Evolutionary conservation across 2,797 vertebrate genomes (phyloP).

Genomic region (Lycodopsis pacificus): DNA sequence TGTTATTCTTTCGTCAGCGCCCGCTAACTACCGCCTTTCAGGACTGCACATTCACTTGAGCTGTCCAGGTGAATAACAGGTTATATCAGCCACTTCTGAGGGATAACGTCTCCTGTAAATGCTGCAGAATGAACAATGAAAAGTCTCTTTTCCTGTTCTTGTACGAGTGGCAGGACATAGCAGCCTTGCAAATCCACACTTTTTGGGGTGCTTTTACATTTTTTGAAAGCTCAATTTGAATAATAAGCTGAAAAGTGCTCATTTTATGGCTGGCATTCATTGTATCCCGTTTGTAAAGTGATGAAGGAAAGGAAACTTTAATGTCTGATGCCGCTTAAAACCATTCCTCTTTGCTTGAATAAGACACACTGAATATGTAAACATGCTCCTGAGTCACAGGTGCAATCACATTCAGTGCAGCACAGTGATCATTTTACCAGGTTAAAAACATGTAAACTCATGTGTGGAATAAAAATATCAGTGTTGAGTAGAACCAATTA

Average conservation of each 20-base stretch:
- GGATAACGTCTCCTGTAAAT: conserved; percentile 27
- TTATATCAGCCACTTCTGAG: conserved; percentile 32
- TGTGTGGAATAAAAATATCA: conserved; percentile 42
- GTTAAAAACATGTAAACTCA: conserved; percentile 42
- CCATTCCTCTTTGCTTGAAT: conserved; percentile 9
- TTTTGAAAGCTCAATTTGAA: conserved; percentile 77
- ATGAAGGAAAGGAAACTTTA: conserved; percentile 38
- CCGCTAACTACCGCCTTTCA: conserved; percentile 41
- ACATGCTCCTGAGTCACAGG: conserved; percentile 27
- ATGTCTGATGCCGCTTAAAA: conserved; percentile 21
- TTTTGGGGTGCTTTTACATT: conserved; percentile 50
- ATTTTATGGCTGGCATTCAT: conserved; percentile 59
- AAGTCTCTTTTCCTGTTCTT: conserved; percentile 39
- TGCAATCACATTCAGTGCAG: conserved; percentile 13
- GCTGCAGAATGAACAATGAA: conserved; percentile 60
- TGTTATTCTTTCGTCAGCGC: conserved; percentile 30
- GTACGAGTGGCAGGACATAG: conserved; percentile 43
- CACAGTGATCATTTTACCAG: conserved; percentile 20
- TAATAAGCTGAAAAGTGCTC: conserved; percentile 70
- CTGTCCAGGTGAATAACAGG: conserved; percentile 29
- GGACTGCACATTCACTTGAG: conserved; percentile 17
- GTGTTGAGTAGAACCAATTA: conserved; percentile 40
- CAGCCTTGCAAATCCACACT: conserved; percentile 45
- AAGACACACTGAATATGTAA: conserved; percentile 18
- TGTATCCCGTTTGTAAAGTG: conserved; percentile 47